Conservation (phyloP, 2,888 invertebrate species). For the Crepidodera aurea region DNA sequence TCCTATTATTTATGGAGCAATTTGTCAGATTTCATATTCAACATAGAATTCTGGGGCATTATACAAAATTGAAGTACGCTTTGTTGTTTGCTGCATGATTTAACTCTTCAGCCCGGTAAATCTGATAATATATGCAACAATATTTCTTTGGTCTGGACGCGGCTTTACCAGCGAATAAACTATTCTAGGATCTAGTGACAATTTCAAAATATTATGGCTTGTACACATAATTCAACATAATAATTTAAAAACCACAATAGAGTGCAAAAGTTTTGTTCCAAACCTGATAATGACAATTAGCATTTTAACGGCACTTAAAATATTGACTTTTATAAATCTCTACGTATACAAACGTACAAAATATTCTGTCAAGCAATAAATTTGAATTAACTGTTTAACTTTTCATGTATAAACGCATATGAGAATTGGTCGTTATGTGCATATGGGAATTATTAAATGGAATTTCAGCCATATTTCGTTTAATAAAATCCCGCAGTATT, state of each 20-base stretch:
- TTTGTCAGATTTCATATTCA: conserved; percentile 30
- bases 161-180: too few species aligned
- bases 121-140: too few species aligned
- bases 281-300: too few species aligned
- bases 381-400: background rate
- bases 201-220: too few species aligned
- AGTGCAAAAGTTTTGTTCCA: too few species aligned
- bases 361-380: background rate
- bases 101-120: conserved; percentile 16
- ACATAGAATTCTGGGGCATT: conserved; percentile 22
- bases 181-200: too few species aligned
- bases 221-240: too few species aligned
- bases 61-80: conserved; percentile 28
- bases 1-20: conserved; percentile 28
- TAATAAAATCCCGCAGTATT: conserved; percentile 32
- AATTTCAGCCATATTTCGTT: conserved; percentile 53
- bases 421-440: background rate
- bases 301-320: too few species aligned
- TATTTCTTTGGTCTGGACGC: too few species aligned
- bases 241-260: too few species aligned
- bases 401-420: too few species aligned
- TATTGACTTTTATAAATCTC: too few species aligned
- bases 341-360: conserved; percentile 8
- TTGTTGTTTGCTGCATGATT: conserved; percentile 33
- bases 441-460: conserved; percentile 33